Evolutionary conservation across 2,797 vertebrate genomes (phyloP), one percentile per base, ranked within the genome.

Genomic region (Zenarchopterus dispar): DNA sequence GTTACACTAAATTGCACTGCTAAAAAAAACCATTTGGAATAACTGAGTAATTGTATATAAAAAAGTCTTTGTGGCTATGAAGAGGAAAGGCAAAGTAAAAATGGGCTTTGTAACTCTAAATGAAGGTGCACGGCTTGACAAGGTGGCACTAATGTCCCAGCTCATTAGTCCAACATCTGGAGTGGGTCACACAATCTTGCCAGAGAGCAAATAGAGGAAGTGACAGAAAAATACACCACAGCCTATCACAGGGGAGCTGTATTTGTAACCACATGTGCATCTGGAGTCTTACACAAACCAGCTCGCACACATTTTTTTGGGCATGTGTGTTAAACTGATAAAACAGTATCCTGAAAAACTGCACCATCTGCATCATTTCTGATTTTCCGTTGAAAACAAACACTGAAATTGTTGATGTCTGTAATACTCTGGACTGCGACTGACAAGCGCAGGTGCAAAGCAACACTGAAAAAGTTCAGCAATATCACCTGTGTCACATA

Each of bases 151-250:
- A 76, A 78, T 70, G 81, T 80, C 83, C 70, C 41, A 58, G 80
- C 70, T 86, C 75, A 82, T 87, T 89, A 84, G 65, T 23, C 21
- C 66, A 78, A 77, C 84, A 82, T 88, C 83, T 88, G 77, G 81
- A 87, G 70, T 19, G 69, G 83, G 82, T 86, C 78, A 81, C 71
- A 82, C 69, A 66, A 68, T 77, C 68, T 71, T 78, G 63, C 67
- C 58, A 70, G 36, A 62, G 70, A 74, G 66, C 67, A 78, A 85
- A 74, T 63, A 69, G 54, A 64, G 51, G 59, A 83, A 75, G 23
- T 56, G 66, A 62, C 59, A 75, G 68, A 57, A 41, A 80, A 79
- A 81, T 17, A 62, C 61, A 70, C 43, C 67, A 19, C 26, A 24
- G 60, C 64, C 52, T 44, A 17, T 77, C 69, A 65, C 61, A 44